phyloP scores from a whole-genome alignment of 2,113 vertebrate species.

The Astur gentilis region DNA sequence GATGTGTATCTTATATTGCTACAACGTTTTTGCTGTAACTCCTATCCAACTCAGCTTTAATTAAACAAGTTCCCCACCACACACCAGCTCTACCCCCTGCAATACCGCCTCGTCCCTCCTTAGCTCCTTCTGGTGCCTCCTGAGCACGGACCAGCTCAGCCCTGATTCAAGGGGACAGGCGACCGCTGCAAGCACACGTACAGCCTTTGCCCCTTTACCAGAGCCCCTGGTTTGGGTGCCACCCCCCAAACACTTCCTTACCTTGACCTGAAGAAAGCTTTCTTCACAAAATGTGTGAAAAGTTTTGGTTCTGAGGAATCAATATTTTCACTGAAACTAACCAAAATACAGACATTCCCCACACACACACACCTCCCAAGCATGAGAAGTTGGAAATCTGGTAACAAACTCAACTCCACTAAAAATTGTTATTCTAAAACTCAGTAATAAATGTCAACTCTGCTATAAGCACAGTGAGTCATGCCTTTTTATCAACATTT shows the following conservation, averaged over 20 bases:
- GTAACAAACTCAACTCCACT: background rate
- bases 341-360: background rate
- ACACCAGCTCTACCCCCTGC: accelerated
- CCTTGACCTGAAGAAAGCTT: background rate
- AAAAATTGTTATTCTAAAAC: background rate
- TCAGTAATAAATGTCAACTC: background rate
- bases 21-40: background rate
- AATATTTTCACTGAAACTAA: background rate
- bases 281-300: background rate
- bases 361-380: accelerated
- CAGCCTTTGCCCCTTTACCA: background rate
- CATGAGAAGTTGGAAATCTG: background rate
- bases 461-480: background rate
- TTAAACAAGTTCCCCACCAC: background rate
- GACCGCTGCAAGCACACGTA: accelerated
- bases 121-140: background rate
- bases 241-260: background rate
- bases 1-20: accelerated
- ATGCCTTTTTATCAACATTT: background rate
- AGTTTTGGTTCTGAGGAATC: background rate
- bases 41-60: background rate
- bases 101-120: no score
- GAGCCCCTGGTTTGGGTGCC: no score
- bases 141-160: accelerated
- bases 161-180: background rate